Evolutionary conservation across 1,140 invertebrate genomes (phyloP).

Genomic region (Nasonia vitripennis): DNA sequence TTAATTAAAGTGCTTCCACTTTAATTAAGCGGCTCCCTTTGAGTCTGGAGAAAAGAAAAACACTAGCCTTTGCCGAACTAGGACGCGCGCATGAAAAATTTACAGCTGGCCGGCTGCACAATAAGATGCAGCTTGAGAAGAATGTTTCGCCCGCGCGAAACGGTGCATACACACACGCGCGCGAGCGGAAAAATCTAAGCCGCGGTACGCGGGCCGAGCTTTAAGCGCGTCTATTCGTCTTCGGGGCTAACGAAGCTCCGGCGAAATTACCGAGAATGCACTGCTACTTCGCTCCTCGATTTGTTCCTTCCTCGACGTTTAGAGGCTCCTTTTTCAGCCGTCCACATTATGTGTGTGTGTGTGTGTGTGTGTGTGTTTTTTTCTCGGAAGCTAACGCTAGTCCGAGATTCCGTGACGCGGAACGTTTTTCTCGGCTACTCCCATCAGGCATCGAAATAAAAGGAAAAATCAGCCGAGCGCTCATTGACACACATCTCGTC

Average conservation of each 20-base stretch:
- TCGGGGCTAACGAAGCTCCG: not conserved
- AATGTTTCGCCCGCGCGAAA: not conserved
- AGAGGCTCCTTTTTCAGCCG: not conserved
- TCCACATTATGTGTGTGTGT: too few relatives aligned
- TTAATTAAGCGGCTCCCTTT: slow-evolving; percentile 42
- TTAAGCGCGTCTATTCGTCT: slow-evolving; percentile 10
- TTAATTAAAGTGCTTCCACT: slow-evolving; percentile 49
- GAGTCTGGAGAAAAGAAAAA: slow-evolving; percentile 9
- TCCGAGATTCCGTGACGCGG: not conserved
- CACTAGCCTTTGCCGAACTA: not conserved
- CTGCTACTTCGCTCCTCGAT: not conserved
- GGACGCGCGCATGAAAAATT: not conserved
- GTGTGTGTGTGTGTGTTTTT: not conserved
- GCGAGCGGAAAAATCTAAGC: not conserved
- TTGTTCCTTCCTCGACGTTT: not conserved
- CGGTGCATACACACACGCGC: not conserved
- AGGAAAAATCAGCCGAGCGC: not conserved
- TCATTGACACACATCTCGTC: slow-evolving; percentile 1
- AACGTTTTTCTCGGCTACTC: not conserved
- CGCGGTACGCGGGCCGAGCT: not conserved
- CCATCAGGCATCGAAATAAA: not conserved
- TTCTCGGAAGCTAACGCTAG: not conserved
- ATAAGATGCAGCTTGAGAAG: not conserved
- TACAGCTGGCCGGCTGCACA: not conserved
- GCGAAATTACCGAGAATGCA: slow-evolving; percentile 6